These are phyloP conservation scores for Diarsia brunnea DNA, from an alignment of 2,888 invertebrate genomes.

Conservation along the genomic window DNA sequence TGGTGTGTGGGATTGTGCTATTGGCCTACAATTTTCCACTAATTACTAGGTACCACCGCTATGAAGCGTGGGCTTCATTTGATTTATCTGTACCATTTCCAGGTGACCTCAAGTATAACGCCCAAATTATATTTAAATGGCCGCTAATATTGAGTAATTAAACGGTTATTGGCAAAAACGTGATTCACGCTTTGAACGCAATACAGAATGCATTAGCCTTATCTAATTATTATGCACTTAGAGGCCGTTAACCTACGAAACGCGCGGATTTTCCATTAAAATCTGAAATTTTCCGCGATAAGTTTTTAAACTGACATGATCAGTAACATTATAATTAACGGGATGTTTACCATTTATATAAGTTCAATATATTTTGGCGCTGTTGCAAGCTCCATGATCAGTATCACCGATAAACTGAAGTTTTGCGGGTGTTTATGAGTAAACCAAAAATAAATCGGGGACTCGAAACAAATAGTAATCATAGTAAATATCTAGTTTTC, in stretches of 20 bases:
- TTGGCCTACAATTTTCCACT: conserved; percentile 61
- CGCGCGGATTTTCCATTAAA: conserved; percentile 22
- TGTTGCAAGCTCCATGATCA: too few relatives aligned
- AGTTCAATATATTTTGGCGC: too few relatives aligned
- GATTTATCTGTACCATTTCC: conserved; percentile 69
- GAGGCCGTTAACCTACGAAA: conserved; percentile 27
- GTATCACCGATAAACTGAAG: too few relatives aligned
- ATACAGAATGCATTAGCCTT: conserved; percentile 47
- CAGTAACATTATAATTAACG: too few relatives aligned
- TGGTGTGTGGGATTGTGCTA: conserved; percentile 38
- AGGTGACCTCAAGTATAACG: conserved; percentile 74
- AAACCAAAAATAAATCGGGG: too few relatives aligned
- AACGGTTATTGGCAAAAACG: conserved; percentile 57
- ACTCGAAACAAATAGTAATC: too few relatives aligned
- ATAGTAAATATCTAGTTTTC: too few relatives aligned
- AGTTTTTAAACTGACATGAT: too few relatives aligned
- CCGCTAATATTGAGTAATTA: conserved; percentile 67
- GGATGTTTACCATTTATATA: too few relatives aligned
- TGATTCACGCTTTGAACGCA: conserved; percentile 42
- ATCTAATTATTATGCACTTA: conserved; percentile 31
- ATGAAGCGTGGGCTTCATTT: conserved; percentile 45
- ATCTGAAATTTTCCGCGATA: conserved; percentile 2
- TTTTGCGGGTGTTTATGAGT: too few relatives aligned
- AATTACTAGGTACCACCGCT: conserved; percentile 51
- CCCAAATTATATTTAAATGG: conserved; percentile 75